A percentile compares a stretch with the other conserved stretches of the same genome.
Evolutionary conservation across 2,888 invertebrate genomes (phyloP).

Genomic region (Acanthopleura granulata): DNA sequence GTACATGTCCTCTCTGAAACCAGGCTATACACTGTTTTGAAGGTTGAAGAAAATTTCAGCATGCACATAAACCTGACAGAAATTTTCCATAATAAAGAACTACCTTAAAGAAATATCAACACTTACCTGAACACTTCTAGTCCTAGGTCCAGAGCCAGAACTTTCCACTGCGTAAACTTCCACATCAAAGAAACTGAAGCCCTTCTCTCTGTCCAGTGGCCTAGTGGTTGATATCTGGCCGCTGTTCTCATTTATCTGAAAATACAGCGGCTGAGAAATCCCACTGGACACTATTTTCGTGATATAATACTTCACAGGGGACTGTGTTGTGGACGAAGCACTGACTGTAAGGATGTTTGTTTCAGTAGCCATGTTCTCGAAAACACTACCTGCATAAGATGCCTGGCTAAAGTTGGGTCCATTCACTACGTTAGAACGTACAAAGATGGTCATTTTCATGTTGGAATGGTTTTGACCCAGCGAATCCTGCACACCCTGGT

Average conservation of each 20-base stretch:
- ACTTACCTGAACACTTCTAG: constrained; percentile 52
- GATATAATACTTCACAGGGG: constrained; percentile 87
- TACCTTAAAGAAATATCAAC: background rate
- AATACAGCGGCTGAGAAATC: constrained; percentile 49
- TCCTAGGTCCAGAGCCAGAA: constrained; percentile 47
- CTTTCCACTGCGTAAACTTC: constrained; percentile 58
- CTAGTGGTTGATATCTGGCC: constrained; percentile 48
- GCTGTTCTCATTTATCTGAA: constrained; percentile 46
- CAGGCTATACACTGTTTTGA: too few species aligned
- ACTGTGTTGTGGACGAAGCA: constrained; percentile 39
- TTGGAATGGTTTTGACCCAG: constrained; percentile 27
- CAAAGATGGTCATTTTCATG: constrained; percentile 39
- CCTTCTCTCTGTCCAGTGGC: constrained; percentile 52
- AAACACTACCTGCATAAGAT: constrained; percentile 81
- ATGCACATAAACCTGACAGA: too few species aligned
- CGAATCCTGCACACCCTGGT: constrained; percentile 37
- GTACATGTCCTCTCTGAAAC: too few species aligned
- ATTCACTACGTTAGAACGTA: constrained; percentile 17
- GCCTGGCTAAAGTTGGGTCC: constrained; percentile 44
- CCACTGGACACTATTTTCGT: constrained; percentile 76
- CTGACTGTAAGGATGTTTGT: constrained; percentile 85
- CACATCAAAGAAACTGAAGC: constrained; percentile 51
- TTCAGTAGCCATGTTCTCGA: constrained; percentile 90
- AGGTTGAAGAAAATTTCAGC: too few species aligned
- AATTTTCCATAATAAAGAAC: too few species aligned